phyloP scores from a whole-genome alignment of 1,140 invertebrate species.

The Scylla paramamosain region DNA sequence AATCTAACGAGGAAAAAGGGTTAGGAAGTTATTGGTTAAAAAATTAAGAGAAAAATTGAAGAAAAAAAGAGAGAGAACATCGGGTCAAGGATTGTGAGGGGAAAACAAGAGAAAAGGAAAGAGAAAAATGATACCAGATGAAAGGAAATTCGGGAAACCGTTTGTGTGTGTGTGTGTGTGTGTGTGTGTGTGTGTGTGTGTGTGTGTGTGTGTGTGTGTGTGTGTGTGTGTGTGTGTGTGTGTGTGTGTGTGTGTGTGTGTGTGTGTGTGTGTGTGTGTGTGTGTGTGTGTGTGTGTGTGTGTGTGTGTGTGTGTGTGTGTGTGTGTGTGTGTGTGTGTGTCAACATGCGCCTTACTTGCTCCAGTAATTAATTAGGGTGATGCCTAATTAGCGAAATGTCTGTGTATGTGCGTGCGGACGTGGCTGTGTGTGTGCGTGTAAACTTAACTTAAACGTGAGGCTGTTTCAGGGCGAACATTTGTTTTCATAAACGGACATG shows the following conservation, averaged over 20 bases:
- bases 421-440: neutral
- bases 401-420: neutral
- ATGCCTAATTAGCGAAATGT: constrained; percentile 5
- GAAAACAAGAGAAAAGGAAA: neutral
- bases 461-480: no score
- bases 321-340: constrained; percentile 4
- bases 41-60: neutral
- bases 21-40: neutral
- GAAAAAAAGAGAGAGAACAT: neutral
- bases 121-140: neutral
- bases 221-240: constrained; percentile 57
- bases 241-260: constrained; percentile 47
- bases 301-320: constrained; percentile 8
- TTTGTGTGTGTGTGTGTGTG: no score
- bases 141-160: neutral
- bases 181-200: constrained; percentile 5
- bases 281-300: neutral
- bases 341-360: neutral
- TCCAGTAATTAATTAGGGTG: constrained; percentile 4
- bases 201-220: constrained; percentile 61
- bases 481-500: no score
- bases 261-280: neutral
- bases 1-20: neutral
- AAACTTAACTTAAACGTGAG: no score
- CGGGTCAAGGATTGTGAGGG: neutral